Conservation (phyloP, 2,797 vertebrate species). For the Thamnophis elegans region DNA sequence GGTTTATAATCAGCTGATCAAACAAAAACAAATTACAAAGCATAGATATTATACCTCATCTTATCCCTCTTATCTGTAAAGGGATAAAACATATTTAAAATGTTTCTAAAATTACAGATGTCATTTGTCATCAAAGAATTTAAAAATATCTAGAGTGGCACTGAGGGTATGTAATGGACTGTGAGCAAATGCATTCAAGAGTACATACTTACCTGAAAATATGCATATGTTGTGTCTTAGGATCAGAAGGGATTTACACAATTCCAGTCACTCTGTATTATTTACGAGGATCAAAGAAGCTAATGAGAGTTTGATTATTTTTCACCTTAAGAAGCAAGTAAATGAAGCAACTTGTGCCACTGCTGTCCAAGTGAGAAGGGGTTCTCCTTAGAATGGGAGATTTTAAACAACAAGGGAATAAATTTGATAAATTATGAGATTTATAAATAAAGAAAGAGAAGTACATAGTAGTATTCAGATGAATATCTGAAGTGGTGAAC, state of each 20-base stretch:
- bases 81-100: not conserved
- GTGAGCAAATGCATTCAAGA: not conserved
- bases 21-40: not conserved
- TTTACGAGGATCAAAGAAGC: not conserved
- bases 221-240: not conserved
- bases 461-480: not conserved
- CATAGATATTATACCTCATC: not conserved
- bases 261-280: not conserved
- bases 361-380: not conserved
- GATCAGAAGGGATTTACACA: not conserved
- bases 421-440: not conserved
- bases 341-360: not conserved
- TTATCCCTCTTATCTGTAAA: not conserved
- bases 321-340: not conserved
- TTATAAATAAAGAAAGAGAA: accelerated
- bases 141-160: not conserved
- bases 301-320: not conserved
- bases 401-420: not conserved
- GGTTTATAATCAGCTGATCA: not conserved
- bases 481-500: not conserved
- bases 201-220: not conserved
- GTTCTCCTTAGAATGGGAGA: not conserved
- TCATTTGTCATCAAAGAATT: not conserved
- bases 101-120: not conserved
- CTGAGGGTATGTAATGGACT: not conserved